A percentile compares a stretch with the other conserved stretches of the same genome.
Conservation (phyloP, 2,113 vertebrate genomes). For the Erinaceus europaeus region DNA sequence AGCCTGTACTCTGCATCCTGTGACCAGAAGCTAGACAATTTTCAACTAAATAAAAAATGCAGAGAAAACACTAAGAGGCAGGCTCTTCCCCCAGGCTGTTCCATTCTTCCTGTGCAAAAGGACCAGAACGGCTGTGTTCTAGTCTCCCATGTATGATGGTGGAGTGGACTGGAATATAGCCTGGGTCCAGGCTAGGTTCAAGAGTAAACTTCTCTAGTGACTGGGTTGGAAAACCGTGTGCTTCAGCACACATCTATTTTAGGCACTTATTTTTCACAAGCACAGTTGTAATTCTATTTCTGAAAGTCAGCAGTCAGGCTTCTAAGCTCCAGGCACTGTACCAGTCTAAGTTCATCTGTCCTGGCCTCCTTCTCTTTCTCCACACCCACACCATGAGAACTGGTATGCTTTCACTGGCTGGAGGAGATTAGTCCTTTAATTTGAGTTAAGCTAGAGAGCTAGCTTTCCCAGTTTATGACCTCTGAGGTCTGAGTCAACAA, state of each 20-base stretch:
- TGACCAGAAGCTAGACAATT: neutral
- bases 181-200: neutral
- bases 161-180: neutral
- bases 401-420: neutral
- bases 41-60: neutral
- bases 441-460: neutral
- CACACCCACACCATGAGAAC: neutral
- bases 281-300: neutral
- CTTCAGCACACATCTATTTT: neutral
- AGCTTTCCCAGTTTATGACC: neutral
- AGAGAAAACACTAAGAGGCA: neutral
- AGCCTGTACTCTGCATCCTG: neutral
- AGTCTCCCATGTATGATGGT: neutral
- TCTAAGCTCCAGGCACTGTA: neutral
- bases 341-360: neutral
- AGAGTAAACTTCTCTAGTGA: neutral
- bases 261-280: neutral
- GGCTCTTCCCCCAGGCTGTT: neutral
- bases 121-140: neutral
- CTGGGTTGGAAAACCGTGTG: neutral
- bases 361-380: neutral
- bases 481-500: neutral
- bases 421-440: conserved; percentile 15
- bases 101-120: neutral
- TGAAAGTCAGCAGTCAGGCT: conserved; percentile 7